Conservation (phyloP, 2,797 vertebrate genomes). For the Scleropages formosus region DNA sequence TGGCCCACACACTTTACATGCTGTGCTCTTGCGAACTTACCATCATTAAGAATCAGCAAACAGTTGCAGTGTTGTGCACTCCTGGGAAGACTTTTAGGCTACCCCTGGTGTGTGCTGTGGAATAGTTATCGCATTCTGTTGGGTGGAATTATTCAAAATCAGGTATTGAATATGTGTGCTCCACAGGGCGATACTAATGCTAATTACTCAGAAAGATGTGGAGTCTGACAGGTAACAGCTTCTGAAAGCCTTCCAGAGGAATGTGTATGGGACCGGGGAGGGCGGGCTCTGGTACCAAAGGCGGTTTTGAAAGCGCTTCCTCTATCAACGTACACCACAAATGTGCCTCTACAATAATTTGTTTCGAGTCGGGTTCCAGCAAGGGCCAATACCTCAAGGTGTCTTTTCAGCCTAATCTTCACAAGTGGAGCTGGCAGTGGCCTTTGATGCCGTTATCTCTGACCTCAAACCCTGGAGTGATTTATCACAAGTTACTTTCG, state of each 20-base stretch:
- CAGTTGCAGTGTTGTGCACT: too few relatives aligned
- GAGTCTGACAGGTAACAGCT: slow-evolving; percentile 16
- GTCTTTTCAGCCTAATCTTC: slow-evolving; percentile 65
- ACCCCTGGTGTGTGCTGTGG: background rate
- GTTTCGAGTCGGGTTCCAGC: slow-evolving; percentile 19
- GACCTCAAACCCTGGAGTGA: slow-evolving; percentile 7
- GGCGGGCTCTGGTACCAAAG: background rate
- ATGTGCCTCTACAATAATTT: background rate
- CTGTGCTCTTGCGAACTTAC: too few relatives aligned
- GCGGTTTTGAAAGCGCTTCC: background rate
- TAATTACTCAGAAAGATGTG: slow-evolving; percentile 20
- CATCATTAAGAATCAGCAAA: too few relatives aligned
- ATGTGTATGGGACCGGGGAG: background rate
- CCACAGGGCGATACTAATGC: slow-evolving; percentile 32
- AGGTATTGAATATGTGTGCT: slow-evolving; percentile 15
- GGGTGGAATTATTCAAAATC: background rate
- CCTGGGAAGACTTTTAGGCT: too few relatives aligned
- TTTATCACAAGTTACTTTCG: background rate
- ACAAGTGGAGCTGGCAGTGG: slow-evolving; percentile 53
- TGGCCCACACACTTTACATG: too few relatives aligned
- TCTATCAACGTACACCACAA: slow-evolving; percentile 24
- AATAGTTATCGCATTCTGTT: background rate
- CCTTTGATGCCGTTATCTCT: slow-evolving; percentile 25
- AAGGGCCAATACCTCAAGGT: slow-evolving; percentile 22
- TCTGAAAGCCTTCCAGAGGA: background rate